Evolutionary conservation across 2,888 invertebrate species (phyloP).

Genomic region (Agrilus biguttatus): DNA sequence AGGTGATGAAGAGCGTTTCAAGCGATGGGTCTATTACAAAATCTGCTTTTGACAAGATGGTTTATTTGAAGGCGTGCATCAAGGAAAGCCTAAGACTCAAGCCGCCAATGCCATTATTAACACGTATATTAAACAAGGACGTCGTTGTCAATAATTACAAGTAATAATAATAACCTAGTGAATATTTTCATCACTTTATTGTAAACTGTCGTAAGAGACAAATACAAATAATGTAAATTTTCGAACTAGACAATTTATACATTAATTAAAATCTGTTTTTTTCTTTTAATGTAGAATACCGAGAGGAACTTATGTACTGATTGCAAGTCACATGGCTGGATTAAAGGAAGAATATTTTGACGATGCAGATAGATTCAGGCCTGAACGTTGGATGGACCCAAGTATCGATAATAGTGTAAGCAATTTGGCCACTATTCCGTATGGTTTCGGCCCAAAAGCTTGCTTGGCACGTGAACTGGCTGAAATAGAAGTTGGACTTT

Average conservation of each 20-base stretch:
- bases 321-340: slow-evolving; percentile 47
- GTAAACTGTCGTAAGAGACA: too few species aligned
- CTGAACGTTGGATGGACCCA: slow-evolving; percentile 47
- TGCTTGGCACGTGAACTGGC: slow-evolving; percentile 48
- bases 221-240: too few species aligned
- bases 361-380: slow-evolving; percentile 43
- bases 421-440: slow-evolving; percentile 46
- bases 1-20: slow-evolving; percentile 31
- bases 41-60: slow-evolving; percentile 23
- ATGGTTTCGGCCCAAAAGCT: slow-evolving; percentile 46
- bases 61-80: slow-evolving; percentile 48
- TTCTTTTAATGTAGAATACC: slow-evolving; percentile 30
- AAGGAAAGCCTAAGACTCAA: slow-evolving; percentile 48
- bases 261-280: not conserved
- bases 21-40: slow-evolving; percentile 14
- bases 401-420: slow-evolving; percentile 16
- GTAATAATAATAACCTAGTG: too few species aligned
- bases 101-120: slow-evolving; percentile 49
- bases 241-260: too few species aligned
- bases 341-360: slow-evolving; percentile 50
- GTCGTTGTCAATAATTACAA: slow-evolving; percentile 45
- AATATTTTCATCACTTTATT: too few species aligned
- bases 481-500: slow-evolving; percentile 41
- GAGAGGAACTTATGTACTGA: slow-evolving; percentile 45
- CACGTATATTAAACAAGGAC: slow-evolving; percentile 42